Percentiles rank a stretch among this genome's conserved stretches.
phyloP scores from a whole-genome alignment of 2,113 vertebrate genomes.

The Proterorhinus semilunaris region DNA sequence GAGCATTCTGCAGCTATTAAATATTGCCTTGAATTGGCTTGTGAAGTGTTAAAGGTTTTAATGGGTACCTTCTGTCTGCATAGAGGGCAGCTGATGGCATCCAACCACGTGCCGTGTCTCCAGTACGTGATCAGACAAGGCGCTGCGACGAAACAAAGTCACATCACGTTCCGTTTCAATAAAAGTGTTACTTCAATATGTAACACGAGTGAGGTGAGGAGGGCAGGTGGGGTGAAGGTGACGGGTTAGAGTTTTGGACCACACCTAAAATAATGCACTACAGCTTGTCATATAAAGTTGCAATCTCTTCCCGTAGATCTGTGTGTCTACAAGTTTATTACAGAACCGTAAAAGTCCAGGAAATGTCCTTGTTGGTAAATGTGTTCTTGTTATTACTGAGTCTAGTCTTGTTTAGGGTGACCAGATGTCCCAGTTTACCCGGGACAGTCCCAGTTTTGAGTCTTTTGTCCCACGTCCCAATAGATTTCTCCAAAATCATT shows the following conservation, averaged over 20 bases:
- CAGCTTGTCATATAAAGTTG: neutral
- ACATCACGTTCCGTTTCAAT: neutral
- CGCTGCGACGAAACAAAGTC: conserved; percentile 53
- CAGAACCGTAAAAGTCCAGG: neutral
- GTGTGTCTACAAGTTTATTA: neutral
- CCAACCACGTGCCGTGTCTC: conserved; percentile 82
- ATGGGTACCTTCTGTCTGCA: conserved; percentile 80
- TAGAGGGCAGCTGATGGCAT: conserved; percentile 82
- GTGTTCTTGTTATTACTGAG: neutral
- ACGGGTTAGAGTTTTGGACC: neutral
- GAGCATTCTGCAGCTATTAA: neutral
- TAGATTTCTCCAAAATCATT: no score
- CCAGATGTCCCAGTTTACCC: no score
- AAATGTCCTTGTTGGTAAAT: neutral
- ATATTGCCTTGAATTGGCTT: neutral
- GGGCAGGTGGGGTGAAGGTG: conserved; percentile 4
- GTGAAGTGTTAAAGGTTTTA: neutral
- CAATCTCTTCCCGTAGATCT: neutral
- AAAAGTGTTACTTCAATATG: neutral
- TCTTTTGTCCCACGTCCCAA: no score
- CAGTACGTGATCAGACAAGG: conserved; percentile 82
- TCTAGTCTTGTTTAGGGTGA: neutral
- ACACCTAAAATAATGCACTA: neutral
- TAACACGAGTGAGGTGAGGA: neutral
- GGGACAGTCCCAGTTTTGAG: no score